Base-by-base conservation (phyloP, 2,113 vertebrate species). In the Phyllostomus hastatus region DNA sequence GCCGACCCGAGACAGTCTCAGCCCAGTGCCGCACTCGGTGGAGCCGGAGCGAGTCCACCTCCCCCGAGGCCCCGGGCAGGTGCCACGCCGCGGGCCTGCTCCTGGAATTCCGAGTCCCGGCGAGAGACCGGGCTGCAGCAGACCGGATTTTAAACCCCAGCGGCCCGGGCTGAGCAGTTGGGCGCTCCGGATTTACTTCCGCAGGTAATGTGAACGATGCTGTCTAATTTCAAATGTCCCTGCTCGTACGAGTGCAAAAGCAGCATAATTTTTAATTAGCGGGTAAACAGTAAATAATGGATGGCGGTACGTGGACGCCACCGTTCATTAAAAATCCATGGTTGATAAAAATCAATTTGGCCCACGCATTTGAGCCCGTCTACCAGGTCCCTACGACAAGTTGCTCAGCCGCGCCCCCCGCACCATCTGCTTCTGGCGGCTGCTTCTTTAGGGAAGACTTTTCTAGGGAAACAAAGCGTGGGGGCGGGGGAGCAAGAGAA, bases 241-340 rank as follows among this genome's bases (percentile, higher is more conserved):
- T 50, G 69, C 86, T 96, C 92, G 91, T 89, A 91, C 9, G 97
- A 96, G 94, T 96, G 95, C 96, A 83, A 96, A 96, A 95, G 96
- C 97, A 96, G 96, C 97, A 94, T 93, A 96, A 97, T 97, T 96
- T 97, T 94, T 97, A 97, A 97, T 97, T 97, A 97, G 97, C 95
- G 94, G 83, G 88, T 97, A 97, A 97, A 92, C 97, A 97, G 96
- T 97, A 96, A 97, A 97, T 97, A 92, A 91, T 95, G 92, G 94
- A 88, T 48, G 94, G 95, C 69, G 26, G 91, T 88, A 97, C 97
- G 95, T 95, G 94, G 96, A 94, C 94, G 92, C 72, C 82, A 72
- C 85, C 95, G 95, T 96, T 97, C 97, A 96, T 98, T 97, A 97
- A 96, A 96, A 96, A 93, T 89, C 94, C 95, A 83, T 93, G 95